These are phyloP conservation scores for Axis porcinus DNA, from an alignment of 2,113 vertebrate species.

Conservation along the genomic window DNA sequence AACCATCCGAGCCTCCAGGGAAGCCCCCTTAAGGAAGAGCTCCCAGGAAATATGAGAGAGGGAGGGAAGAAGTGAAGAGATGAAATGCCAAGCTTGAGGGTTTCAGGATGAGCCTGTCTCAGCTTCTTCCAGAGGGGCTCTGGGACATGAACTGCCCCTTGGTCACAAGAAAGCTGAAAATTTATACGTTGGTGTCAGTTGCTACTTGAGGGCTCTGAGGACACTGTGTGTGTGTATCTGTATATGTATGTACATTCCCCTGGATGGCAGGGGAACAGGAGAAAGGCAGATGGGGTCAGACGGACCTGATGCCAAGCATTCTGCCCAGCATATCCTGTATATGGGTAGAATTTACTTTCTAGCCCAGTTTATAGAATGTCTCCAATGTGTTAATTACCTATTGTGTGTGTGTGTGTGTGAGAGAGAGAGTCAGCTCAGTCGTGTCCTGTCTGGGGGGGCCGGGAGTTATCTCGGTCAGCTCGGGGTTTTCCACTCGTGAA, in stretches of 20 bases:
- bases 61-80: no score
- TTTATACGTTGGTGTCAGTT: not conserved
- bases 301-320: not conserved
- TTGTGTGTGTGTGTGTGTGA: not conserved
- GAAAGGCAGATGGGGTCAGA: not conserved
- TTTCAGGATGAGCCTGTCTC: not conserved
- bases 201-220: not conserved
- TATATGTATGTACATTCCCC: not conserved
- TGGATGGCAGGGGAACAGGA: not conserved
- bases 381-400: not conserved
- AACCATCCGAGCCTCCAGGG: not conserved
- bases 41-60: not conserved
- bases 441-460: fast-evolving
- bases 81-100: not conserved
- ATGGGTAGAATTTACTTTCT: not conserved
- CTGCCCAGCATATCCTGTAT: not conserved
- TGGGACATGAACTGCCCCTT: no score
- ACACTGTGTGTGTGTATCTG: not conserved
- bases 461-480: fast-evolving
- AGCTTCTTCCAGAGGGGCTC: not conserved
- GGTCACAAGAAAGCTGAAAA: not conserved
- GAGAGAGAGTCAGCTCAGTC: not conserved
- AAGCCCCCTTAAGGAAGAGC: not conserved
- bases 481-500: fast-evolving
- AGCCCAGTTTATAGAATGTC: not conserved